Conservation (phyloP, 2,113 vertebrate genomes). For the Stigmatopora argus region DNA sequence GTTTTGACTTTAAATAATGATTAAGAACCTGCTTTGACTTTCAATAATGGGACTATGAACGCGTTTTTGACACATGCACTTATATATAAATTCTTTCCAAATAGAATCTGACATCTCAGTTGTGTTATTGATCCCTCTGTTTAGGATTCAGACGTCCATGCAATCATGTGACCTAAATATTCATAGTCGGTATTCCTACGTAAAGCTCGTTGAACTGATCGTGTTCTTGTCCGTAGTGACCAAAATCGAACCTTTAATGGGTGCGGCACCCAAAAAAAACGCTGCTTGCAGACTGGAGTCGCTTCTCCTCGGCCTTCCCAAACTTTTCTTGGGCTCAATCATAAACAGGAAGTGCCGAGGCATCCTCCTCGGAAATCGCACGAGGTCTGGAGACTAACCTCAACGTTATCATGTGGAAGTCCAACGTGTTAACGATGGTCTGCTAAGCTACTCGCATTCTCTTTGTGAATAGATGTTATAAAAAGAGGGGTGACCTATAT, state of each 20-base stretch:
- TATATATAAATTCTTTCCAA: too few species aligned
- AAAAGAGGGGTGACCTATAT: constrained; percentile 16
- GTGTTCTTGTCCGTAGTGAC: too few species aligned
- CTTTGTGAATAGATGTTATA: constrained; percentile 37
- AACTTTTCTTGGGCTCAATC: constrained; percentile 44
- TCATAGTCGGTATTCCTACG: neutral
- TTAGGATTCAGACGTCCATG: too few species aligned
- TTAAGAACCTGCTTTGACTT: too few species aligned
- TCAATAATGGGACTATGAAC: too few species aligned
- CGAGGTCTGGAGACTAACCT: constrained; percentile 42
- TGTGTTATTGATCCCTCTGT: too few species aligned
- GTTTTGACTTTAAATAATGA: too few species aligned
- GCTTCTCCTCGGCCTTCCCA: constrained; percentile 22
- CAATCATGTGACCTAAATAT: too few species aligned
- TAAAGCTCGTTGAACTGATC: neutral
- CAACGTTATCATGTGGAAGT: constrained; percentile 36
- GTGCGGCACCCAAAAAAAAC: constrained; percentile 37
- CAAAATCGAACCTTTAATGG: constrained; percentile 6
- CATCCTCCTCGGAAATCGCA: constrained; percentile 53
- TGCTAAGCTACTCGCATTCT: constrained; percentile 8
- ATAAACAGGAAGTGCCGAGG: constrained; percentile 58
- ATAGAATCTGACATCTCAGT: too few species aligned
- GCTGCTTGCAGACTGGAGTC: constrained; percentile 32
- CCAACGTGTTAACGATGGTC: constrained; percentile 13
- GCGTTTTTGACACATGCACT: too few species aligned